phyloP scores from a whole-genome alignment of 1,140 invertebrate species.

The Microplitis demolitor region DNA sequence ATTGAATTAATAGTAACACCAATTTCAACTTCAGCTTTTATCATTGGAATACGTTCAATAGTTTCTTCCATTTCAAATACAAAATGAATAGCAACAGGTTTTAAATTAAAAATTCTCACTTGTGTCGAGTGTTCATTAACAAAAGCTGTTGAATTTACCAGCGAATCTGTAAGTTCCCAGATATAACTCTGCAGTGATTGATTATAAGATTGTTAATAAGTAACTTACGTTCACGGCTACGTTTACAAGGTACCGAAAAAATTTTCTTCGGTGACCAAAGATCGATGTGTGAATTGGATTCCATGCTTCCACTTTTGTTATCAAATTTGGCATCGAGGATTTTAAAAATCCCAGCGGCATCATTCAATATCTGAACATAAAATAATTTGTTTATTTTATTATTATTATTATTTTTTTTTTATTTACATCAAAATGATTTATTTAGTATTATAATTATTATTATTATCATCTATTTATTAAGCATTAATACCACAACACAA shows the following conservation, averaged over 20 bases:
- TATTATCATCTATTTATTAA: not conserved
- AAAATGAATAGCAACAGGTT: conserved; percentile 44
- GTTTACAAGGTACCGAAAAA: conserved; percentile 48
- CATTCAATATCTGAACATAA: conserved; percentile 44
- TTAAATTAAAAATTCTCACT: conserved; percentile 44
- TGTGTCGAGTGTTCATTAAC: conserved; percentile 19
- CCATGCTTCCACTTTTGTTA: conserved; percentile 34
- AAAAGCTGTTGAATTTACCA: conserved; percentile 2
- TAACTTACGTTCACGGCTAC: conserved; percentile 39
- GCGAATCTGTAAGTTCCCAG: conserved; percentile 10
- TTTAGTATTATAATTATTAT: not conserved
- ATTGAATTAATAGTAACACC: conserved; percentile 44
- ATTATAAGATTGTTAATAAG: not conserved
- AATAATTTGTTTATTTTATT: conserved; percentile 1
- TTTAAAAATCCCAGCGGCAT: conserved; percentile 43
- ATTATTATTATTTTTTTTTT: not conserved
- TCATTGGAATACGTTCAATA: conserved; percentile 48
- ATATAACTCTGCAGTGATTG: not conserved
- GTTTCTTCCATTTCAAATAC: conserved; percentile 52
- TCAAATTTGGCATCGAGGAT: conserved; percentile 43
- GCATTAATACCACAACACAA: conserved; percentile 11
- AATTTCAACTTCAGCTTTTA: conserved; percentile 44
- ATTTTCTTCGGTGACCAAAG: conserved; percentile 78
- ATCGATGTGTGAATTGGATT: conserved; percentile 62
- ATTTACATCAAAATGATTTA: not conserved